phyloP scores from a whole-genome alignment of 92 coral and sea anemone species.

The Desmophyllum pertusum region DNA sequence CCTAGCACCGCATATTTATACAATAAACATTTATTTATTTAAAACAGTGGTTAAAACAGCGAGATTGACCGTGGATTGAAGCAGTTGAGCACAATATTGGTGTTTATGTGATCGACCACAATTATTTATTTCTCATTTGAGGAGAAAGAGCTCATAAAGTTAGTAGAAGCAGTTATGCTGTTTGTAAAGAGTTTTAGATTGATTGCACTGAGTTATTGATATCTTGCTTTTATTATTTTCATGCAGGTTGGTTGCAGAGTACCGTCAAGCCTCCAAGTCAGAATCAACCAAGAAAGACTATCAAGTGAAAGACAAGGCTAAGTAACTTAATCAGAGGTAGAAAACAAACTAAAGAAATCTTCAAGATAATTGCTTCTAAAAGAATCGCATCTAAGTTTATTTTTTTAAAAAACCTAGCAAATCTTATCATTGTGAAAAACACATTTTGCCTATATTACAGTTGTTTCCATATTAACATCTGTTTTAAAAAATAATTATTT shows the following conservation, averaged over 20 bases:
- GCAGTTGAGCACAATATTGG: no score
- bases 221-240: not conserved
- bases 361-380: not conserved
- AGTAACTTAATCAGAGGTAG: not conserved
- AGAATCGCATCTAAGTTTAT: not conserved
- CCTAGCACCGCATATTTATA: no score
- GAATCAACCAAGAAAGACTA: not conserved
- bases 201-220: not conserved
- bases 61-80: no score
- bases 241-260: not conserved
- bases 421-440: no score
- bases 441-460: not conserved
- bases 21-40: no score
- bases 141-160: not conserved
- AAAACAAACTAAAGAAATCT: no score
- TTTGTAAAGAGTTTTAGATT: not conserved
- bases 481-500: not conserved
- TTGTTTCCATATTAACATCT: not conserved
- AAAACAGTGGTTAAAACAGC: no score
- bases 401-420: not conserved
- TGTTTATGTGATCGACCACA: no score
- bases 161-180: not conserved
- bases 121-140: not conserved
- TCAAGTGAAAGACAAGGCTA: not conserved
- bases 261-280: not conserved